phyloP scores from a whole-genome alignment of 2,113 vertebrate genomes.

The Gavialis gangeticus region DNA sequence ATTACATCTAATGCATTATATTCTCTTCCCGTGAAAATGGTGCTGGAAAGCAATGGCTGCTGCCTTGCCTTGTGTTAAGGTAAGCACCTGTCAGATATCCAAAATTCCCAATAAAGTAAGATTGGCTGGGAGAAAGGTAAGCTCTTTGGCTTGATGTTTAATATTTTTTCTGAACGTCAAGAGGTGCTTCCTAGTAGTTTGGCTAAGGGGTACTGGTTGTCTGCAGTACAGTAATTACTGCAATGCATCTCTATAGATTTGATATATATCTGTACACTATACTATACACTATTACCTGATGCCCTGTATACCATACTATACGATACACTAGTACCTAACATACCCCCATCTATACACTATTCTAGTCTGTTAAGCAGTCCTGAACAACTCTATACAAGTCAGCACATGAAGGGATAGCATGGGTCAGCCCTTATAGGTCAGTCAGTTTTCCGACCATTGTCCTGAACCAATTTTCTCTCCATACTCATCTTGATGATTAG shows the following conservation, averaged over 20 bases:
- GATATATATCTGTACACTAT: too few species aligned
- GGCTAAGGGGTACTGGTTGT: not conserved
- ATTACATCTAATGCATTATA: not conserved
- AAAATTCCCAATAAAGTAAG: not conserved
- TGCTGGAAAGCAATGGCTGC: not conserved
- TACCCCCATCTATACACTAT: too few species aligned
- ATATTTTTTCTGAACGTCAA: not conserved
- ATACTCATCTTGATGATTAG: not conserved
- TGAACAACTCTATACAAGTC: not conserved
- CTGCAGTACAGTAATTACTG: not conserved
- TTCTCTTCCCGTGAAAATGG: not conserved
- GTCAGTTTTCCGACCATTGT: not conserved
- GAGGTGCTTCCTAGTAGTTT: not conserved
- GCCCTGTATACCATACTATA: too few species aligned
- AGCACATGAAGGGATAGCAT: not conserved
- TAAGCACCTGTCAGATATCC: not conserved
- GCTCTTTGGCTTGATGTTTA: not conserved
- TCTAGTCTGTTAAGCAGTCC: not conserved
- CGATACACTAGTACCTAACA: too few species aligned
- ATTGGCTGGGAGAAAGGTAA: not conserved
- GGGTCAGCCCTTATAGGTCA: not conserved
- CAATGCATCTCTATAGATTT: too few species aligned
- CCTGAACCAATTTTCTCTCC: not conserved
- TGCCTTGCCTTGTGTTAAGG: not conserved
- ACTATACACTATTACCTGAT: too few species aligned